Percentiles rank a stretch among this genome's conserved stretches.
These are phyloP conservation scores for Clanis bilineata DNA, from an alignment of 2,888 invertebrate species.

Conservation along the genomic window DNA sequence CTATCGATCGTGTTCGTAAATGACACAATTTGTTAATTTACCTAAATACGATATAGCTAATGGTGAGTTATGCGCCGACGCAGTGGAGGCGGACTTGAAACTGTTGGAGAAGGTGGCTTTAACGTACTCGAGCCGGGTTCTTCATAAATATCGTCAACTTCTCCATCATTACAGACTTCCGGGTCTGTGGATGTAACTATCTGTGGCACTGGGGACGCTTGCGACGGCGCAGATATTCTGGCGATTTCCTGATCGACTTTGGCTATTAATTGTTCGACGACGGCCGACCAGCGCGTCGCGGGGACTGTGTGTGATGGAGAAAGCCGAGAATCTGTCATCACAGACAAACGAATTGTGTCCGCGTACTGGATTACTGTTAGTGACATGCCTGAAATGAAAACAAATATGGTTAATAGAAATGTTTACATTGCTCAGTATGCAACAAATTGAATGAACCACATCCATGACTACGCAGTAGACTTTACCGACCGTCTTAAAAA, in stretches of 20 bases:
- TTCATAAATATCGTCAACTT: constrained; percentile 22
- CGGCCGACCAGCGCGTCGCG: constrained; percentile 68
- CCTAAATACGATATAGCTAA: constrained; percentile 16
- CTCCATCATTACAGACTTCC: constrained; percentile 15
- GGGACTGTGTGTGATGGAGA: constrained; percentile 84
- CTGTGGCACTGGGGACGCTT: background rate
- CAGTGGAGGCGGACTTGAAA: constrained; percentile 60
- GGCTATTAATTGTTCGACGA: constrained; percentile 61
- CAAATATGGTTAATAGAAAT: background rate
- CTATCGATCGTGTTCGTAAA: no score
- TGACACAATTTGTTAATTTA: no score
- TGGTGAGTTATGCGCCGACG: constrained; percentile 48
- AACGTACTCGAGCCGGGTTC: constrained; percentile 36
- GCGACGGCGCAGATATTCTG: constrained; percentile 57
- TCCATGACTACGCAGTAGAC: no score
- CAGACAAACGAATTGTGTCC: constrained; percentile 84
- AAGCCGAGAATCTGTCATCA: constrained; percentile 88
- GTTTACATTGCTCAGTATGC: background rate
- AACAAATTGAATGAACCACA: no score
- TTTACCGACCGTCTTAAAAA: no score
- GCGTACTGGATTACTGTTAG: constrained; percentile 87
- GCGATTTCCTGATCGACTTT: constrained; percentile 70
- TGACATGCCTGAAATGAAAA: constrained; percentile 83
- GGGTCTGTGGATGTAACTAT: constrained; percentile 1
- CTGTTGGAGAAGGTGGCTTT: constrained; percentile 48